A percentile compares a stretch with the other conserved stretches of the same genome.
Evolutionary conservation across 2,888 invertebrate species (phyloP).

Genomic region (Mythimna lalbum): DNA sequence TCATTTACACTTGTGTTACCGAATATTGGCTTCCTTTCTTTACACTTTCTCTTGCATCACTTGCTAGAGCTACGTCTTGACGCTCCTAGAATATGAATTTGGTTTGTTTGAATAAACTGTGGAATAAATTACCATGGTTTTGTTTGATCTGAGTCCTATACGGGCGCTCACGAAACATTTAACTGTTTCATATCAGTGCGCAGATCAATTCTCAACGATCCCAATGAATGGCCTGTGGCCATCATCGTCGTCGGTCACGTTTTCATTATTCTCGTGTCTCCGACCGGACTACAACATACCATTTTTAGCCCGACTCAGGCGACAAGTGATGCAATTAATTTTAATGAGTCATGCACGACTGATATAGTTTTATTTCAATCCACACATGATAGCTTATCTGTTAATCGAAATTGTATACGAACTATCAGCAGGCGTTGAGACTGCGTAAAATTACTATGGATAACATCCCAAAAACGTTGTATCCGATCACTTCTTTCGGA

Average conservation of each 20-base stretch:
- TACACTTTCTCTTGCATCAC: constrained; percentile 51
- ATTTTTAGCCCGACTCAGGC: constrained; percentile 55
- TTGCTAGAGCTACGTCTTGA: constrained; percentile 19
- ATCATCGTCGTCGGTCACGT: constrained; percentile 54
- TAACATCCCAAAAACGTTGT: constrained; percentile 5
- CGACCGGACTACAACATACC: constrained; percentile 50
- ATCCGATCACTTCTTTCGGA: neutral
- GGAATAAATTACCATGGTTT: neutral
- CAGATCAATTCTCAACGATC: constrained; percentile 30
- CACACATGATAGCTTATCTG: constrained; percentile 29
- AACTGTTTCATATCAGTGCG: constrained; percentile 23
- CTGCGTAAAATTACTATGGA: neutral
- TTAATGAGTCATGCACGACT: constrained; percentile 52
- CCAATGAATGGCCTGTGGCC: constrained; percentile 37
- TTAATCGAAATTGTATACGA: constrained; percentile 36
- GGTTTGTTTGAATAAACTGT: neutral
- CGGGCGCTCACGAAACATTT: neutral
- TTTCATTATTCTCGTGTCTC: constrained; percentile 48
- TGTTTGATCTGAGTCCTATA: constrained; percentile 1
- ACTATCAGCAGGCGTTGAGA: constrained; percentile 24
- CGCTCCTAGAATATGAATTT: constrained; percentile 30
- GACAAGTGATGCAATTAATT: constrained; percentile 57
- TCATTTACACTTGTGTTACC: constrained; percentile 49
- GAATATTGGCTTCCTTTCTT: constrained; percentile 49
- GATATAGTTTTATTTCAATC: constrained; percentile 43